Base-by-base conservation (phyloP, 2,888 invertebrate species). In the Ceriagrion tenellum region DNA sequence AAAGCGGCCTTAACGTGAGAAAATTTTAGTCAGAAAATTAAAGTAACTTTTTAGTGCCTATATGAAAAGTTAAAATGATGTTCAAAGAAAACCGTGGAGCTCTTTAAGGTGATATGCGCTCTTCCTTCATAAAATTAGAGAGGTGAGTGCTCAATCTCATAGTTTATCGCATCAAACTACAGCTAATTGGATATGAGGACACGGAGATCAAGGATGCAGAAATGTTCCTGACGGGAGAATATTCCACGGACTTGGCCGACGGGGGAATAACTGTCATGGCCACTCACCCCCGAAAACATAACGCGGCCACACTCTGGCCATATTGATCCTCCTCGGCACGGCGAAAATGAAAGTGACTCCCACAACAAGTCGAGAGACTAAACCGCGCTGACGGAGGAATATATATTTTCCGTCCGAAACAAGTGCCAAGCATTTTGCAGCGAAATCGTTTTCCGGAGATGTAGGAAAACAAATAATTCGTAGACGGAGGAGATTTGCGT, bases 281-380 rank as follows among this genome's bases (percentile, higher is more conserved):
- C 81, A 35, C 81, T 81, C 30, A 18, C 81, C 47, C n/a, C 35
- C 81, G 35, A 35, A 81, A 35, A 18, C 81, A 35, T 81, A 81
- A 81, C 30, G 35, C 35, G 3, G 81, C 35, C 81, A 81, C 35
- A 12, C 35, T 35, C 81, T 16, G 30, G 35, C 81, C 30, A 30
- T 81, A 81, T 81, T 81, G 81, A 81, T 81, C 69, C 20, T 13
- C 35, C 81, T 26, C 69, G 26, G 23, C n/a, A n/a, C 81, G 16
- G 35, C 81, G 35, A 81, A 81, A 81, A 81, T 35, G 81, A 81
- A 81, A 81, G 81, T 81, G 81, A 81, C 81, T 81, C 81, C 30
- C 30, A 3, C 30, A 81, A 8, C 81, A 35, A 81, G 69, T n/a
- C 69, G 2, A 23, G 69, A n/a, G 69, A 69, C 69, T 69, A 10